These are phyloP conservation scores for Dioctria rufipes DNA, from an alignment of 2,888 invertebrate genomes.

Conservation along the genomic window DNA sequence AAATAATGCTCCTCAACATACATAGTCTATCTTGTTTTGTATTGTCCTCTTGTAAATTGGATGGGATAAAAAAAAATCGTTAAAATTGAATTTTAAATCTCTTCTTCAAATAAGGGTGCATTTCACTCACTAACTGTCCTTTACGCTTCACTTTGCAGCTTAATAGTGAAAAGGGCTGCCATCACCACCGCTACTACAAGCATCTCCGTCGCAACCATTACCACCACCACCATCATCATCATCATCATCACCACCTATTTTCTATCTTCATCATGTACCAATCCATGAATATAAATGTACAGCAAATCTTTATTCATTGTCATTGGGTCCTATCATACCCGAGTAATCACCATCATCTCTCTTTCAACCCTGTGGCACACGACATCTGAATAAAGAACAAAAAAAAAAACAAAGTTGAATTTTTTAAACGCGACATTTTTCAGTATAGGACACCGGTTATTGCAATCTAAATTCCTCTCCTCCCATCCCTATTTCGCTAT, in stretches of 20 bases:
- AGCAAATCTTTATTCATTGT: slow-evolving; percentile 12
- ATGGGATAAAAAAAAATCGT: neutral
- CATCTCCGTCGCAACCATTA: neutral
- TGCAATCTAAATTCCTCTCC: slow-evolving; percentile 1
- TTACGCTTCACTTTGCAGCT: slow-evolving; percentile 34
- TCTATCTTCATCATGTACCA: neutral
- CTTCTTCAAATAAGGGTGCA: slow-evolving; percentile 23
- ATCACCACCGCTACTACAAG: neutral
- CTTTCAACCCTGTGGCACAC: neutral
- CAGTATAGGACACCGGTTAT: slow-evolving; percentile 7
- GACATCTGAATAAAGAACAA: neutral
- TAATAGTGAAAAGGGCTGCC: slow-evolving; percentile 26
- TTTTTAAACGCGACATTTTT: slow-evolving; percentile 14
- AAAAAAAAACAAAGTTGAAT: neutral
- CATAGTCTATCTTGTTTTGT: no score
- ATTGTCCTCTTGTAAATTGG: no score
- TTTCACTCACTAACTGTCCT: slow-evolving; percentile 34
- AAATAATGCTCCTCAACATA: no score
- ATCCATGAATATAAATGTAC: neutral
- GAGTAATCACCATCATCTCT: slow-evolving; percentile 4
- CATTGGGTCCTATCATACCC: neutral
- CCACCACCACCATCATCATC: neutral
- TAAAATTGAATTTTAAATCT: slow-evolving; percentile 41
- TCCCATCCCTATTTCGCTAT: neutral
- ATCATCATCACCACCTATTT: neutral